Percentiles rank a stretch among this genome's conserved stretches.
Conservation (phyloP, 1,140 invertebrate genomes). For the Arctopsyche grandis region DNA sequence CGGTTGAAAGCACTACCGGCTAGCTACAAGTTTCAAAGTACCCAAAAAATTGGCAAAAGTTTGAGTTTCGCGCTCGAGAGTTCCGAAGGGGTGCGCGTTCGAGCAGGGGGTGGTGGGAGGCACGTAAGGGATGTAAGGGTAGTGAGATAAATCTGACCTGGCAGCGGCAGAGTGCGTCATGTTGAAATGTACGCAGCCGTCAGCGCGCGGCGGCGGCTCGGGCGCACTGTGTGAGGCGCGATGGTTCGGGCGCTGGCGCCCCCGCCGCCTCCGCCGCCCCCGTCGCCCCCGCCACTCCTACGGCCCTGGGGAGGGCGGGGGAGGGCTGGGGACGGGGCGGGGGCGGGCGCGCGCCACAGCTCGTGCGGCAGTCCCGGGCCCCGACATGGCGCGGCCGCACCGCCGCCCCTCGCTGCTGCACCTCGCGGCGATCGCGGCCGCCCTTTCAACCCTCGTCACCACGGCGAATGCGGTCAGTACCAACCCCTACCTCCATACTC, state of each 20-base stretch:
- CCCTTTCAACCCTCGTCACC: background rate
- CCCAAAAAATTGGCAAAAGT: too few species aligned
- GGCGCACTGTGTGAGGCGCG: constrained; percentile 50
- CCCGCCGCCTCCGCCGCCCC: constrained; percentile 36
- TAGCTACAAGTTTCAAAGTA: too few species aligned
- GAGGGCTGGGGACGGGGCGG: constrained; percentile 50
- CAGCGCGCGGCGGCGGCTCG: constrained; percentile 31
- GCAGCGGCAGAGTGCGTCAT: constrained; percentile 63
- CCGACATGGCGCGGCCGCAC: constrained; percentile 50
- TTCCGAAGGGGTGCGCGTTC: background rate
- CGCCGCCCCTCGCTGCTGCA: constrained; percentile 42
- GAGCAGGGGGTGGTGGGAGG: background rate
- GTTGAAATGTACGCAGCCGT: background rate
- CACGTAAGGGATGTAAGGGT: constrained; percentile 32
- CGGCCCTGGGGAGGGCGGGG: constrained; percentile 44
- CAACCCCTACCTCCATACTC: background rate
- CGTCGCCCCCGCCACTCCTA: constrained; percentile 31
- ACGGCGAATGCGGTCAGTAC: background rate
- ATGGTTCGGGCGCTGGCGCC: constrained; percentile 54
- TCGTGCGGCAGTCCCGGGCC: constrained; percentile 43
- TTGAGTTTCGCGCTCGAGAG: too few species aligned
- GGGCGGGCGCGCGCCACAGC: constrained; percentile 45
- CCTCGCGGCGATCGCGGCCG: background rate
- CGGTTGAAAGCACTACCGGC: too few species aligned
- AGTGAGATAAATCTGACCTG: constrained; percentile 47